A percentile compares a stretch with the other conserved stretches of the same genome.
Evolutionary conservation across 1,140 invertebrate species (phyloP).

Genomic region (Antheraea mylitta): DNA sequence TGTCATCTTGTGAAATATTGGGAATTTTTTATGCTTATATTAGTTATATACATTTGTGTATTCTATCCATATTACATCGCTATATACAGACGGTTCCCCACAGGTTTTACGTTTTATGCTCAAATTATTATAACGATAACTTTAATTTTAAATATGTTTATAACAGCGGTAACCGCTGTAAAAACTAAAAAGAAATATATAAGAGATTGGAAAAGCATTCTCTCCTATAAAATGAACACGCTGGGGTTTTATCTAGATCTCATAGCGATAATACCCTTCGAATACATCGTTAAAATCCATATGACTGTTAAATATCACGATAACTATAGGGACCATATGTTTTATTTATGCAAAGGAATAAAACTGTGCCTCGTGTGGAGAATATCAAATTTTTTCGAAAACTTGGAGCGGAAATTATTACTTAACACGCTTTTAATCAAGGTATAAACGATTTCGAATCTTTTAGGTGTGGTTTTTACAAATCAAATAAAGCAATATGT

Average conservation of each 20-base stretch:
- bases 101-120: constrained; percentile 46
- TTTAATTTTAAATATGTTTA: constrained; percentile 52
- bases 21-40: constrained; percentile 55
- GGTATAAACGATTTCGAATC: constrained; percentile 28
- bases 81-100: constrained; percentile 49
- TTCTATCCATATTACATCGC: constrained; percentile 67
- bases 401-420: constrained; percentile 55
- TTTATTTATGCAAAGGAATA: constrained; percentile 63
- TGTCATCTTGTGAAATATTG: constrained; percentile 64
- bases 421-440: constrained; percentile 59
- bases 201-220: constrained; percentile 49
- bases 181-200: constrained; percentile 66
- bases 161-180: constrained; percentile 55
- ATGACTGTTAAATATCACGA: constrained; percentile 47
- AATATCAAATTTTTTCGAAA: constrained; percentile 63
- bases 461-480: constrained; percentile 3
- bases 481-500: constrained; percentile 8
- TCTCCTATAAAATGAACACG: constrained; percentile 61
- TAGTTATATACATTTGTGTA: constrained; percentile 56
- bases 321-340: constrained; percentile 58
- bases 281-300: constrained; percentile 66
- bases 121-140: constrained; percentile 57
- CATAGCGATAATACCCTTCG: constrained; percentile 64
- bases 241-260: constrained; percentile 70
- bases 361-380: constrained; percentile 68